Percentiles rank a stretch among this genome's conserved stretches.
phyloP scores from a whole-genome alignment of 2,888 invertebrate species.

The Callyntrura guangdongensis region DNA sequence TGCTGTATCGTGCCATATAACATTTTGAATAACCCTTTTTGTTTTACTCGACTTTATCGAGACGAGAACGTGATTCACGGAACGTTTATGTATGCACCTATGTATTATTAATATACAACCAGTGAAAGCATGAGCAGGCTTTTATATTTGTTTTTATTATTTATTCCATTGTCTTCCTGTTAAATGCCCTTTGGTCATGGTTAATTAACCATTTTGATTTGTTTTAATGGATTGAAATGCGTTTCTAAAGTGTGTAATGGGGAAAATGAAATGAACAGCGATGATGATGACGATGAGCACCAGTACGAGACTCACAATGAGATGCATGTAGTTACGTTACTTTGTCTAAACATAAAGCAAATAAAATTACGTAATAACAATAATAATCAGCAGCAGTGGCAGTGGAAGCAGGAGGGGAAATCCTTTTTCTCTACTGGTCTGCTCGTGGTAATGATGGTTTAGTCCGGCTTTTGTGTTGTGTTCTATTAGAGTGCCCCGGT shows the following conservation, averaged over 20 bases:
- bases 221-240: conserved; percentile 76
- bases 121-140: conserved; percentile 7
- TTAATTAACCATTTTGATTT: conserved; percentile 79
- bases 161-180: conserved; percentile 42
- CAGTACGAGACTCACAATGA: neutral
- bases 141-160: conserved; percentile 27
- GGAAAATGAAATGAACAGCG: conserved; percentile 50
- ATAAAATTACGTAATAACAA: conserved; percentile 13
- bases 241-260: conserved; percentile 72
- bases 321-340: neutral
- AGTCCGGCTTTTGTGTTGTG: no score
- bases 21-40: neutral
- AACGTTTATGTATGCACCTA: neutral
- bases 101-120: neutral
- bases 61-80: neutral
- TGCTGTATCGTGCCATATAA: neutral
- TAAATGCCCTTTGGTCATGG: conserved; percentile 69
- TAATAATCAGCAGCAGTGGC: neutral
- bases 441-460: no score
- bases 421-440: neutral
- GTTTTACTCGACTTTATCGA: conserved; percentile 11
- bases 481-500: neutral
- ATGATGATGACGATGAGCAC: no score
- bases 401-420: neutral
- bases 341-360: conserved; percentile 13